phyloP scores from a whole-genome alignment of 2,888 invertebrate genomes.

The Agrilus biguttatus region DNA sequence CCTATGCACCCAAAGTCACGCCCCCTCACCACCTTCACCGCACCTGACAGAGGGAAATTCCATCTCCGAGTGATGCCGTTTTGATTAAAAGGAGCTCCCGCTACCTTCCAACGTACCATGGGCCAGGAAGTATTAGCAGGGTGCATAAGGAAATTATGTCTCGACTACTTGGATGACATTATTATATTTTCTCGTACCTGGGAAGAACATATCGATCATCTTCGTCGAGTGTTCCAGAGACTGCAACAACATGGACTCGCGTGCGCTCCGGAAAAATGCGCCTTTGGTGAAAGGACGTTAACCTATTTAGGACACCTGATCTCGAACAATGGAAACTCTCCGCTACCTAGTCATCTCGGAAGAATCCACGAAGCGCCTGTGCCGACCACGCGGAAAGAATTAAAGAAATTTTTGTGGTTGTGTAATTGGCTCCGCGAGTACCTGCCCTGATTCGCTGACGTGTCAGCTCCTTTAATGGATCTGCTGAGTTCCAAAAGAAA shows the following conservation, averaged over 20 bases:
- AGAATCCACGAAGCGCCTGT: conserved; percentile 1
- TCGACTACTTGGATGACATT: conserved; percentile 18
- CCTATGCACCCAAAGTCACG: conserved; percentile 11
- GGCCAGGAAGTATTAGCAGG: conserved; percentile 11
- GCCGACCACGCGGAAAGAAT: conserved; percentile 6
- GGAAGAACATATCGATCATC: conserved; percentile 11
- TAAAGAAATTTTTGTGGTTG: conserved; percentile 12
- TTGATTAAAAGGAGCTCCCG: conserved; percentile 15
- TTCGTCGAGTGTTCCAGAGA: conserved; percentile 9
- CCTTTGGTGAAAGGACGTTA: conserved; percentile 5
- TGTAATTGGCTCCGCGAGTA: conserved; percentile 15
- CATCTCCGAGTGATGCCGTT: conserved; percentile 18
- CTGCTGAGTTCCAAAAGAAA: conserved; percentile 3
- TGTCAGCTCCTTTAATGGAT: conserved; percentile 12
- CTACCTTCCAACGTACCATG: conserved; percentile 18
- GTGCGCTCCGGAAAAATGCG: conserved; percentile 8
- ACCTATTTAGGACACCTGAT: conserved; percentile 8
- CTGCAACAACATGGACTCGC: conserved; percentile 8
- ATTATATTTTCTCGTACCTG: conserved; percentile 8
- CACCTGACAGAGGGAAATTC: conserved; percentile 15
- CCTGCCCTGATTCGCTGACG: conserved; percentile 10
- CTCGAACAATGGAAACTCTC: conserved; percentile 5
- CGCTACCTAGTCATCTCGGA: conserved; percentile 5
- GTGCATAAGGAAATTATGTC: conserved; percentile 8
- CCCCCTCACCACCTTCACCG: conserved; percentile 4